Evolutionary conservation across 1,140 invertebrate species (phyloP).

Genomic region (Berghia stephanieae): DNA sequence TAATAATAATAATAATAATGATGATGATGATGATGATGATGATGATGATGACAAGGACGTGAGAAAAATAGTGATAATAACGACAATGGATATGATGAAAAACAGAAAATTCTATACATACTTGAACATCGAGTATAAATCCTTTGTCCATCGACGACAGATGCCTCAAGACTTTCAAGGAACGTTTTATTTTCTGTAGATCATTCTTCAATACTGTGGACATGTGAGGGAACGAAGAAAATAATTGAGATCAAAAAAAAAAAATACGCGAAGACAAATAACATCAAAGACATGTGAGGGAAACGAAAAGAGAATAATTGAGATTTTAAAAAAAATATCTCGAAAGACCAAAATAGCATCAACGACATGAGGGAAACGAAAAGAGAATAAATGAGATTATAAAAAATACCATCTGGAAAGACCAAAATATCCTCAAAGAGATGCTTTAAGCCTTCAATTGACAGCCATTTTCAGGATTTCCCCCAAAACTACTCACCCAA

Average conservation of each 20-base stretch:
- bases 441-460: too few relatives aligned
- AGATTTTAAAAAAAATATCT: neutral
- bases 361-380: neutral
- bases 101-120: too few relatives aligned
- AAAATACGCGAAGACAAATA: neutral
- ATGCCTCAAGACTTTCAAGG: conserved; percentile 38
- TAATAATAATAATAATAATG: neutral
- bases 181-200: conserved; percentile 42
- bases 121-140: conserved; percentile 45
- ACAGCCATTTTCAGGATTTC: too few relatives aligned
- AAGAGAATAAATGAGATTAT: neutral
- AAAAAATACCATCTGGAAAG: too few relatives aligned
- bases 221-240: too few relatives aligned
- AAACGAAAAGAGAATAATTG: neutral
- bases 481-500: too few relatives aligned
- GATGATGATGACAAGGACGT: neutral
- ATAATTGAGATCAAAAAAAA: too few relatives aligned
- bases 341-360: neutral
- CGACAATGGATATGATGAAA: neutral
- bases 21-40: neutral
- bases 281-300: neutral
- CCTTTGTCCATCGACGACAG: conserved; percentile 31
- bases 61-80: neutral
- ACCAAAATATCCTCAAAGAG: too few relatives aligned
- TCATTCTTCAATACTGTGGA: conserved; percentile 43